Evolutionary conservation across 2,888 invertebrate genomes (phyloP).

Genomic region (Mayetiola destructor): DNA sequence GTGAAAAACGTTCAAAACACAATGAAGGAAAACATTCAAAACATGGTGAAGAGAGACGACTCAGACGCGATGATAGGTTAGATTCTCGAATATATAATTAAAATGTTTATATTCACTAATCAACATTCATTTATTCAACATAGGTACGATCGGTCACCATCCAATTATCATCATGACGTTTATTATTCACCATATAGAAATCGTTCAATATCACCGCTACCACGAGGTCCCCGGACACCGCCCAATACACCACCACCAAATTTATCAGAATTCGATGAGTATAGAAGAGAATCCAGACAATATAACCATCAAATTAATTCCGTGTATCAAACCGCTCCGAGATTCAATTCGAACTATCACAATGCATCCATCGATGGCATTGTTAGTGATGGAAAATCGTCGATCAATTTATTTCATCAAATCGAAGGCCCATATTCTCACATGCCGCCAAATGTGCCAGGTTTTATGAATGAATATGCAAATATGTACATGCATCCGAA

Average conservation of each 20-base stretch:
- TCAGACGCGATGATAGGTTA: neutral
- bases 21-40: neutral
- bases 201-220: neutral
- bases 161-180: neutral
- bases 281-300: neutral
- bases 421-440: too few relatives aligned
- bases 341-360: too few relatives aligned
- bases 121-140: too few relatives aligned
- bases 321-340: neutral
- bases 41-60: neutral
- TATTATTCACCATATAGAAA: slow-evolving; percentile 7
- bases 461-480: neutral
- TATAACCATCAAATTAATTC: neutral
- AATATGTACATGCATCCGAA: slow-evolving; percentile 1
- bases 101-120: too few relatives aligned
- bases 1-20: neutral
- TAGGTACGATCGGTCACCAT: neutral
- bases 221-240: slow-evolving; percentile 1
- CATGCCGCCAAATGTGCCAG: slow-evolving; percentile 1
- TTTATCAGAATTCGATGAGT: neutral
- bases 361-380: too few relatives aligned
- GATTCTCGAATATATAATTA: too few relatives aligned
- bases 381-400: neutral
- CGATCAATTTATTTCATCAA: neutral
- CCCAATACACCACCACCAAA: slow-evolving; percentile 8